These are phyloP conservation scores for Camelus bactrianus DNA, from an alignment of 2,113 vertebrate species.

Conservation along the genomic window DNA sequence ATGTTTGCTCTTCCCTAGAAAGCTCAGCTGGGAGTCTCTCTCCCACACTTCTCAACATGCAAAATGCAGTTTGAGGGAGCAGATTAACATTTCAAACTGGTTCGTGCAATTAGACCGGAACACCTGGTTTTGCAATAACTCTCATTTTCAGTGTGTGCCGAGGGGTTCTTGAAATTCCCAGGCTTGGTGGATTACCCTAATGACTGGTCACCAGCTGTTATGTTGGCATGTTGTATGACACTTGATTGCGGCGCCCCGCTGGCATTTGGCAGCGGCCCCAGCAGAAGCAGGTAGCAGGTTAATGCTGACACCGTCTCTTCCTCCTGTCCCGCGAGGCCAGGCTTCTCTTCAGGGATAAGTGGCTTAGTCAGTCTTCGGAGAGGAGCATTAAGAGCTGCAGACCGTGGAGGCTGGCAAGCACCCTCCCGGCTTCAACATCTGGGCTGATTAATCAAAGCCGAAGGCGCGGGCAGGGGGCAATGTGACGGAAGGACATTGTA, in stretches of 20 bases:
- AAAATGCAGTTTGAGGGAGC: neutral
- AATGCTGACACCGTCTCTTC: neutral
- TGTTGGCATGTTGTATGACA: constrained; percentile 19
- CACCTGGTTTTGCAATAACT: constrained; percentile 75
- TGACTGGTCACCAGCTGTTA: constrained; percentile 71
- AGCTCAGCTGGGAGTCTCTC: constrained; percentile 4
- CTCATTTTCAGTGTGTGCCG: constrained; percentile 42
- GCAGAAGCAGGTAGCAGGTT: constrained; percentile 35
- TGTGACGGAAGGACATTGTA: neutral
- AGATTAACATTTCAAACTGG: constrained; percentile 64
- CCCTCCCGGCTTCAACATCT: neutral
- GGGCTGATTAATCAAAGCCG: constrained; percentile 52
- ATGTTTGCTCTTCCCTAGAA: neutral
- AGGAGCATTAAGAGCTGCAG: neutral
- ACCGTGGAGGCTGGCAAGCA: neutral
- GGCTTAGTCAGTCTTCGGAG: neutral
- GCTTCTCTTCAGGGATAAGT: neutral
- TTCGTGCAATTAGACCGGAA: constrained; percentile 41
- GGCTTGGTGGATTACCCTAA: constrained; percentile 33
- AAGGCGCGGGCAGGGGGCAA: neutral
- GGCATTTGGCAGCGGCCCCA: constrained; percentile 55
- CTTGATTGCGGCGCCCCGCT: constrained; percentile 24
- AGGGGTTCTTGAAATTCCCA: constrained; percentile 48
- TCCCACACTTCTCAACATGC: neutral
- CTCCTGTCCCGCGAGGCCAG: neutral